Conservation (phyloP, 2,888 invertebrate genomes). For the Troides helena region DNA sequence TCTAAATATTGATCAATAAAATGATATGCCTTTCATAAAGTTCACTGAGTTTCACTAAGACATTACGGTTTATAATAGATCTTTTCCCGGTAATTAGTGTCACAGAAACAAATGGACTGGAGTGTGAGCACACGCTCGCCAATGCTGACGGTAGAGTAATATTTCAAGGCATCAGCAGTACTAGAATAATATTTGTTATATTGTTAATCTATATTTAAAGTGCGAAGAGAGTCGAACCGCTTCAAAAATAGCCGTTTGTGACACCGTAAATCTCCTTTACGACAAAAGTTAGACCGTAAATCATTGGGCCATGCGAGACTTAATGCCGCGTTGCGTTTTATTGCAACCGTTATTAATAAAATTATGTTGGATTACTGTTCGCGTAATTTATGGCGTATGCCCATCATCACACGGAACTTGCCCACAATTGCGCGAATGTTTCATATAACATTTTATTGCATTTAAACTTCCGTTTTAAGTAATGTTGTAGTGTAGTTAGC, state of each 20-base stretch:
- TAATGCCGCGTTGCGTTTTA: conserved; percentile 71
- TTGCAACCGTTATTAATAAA: conserved; percentile 62
- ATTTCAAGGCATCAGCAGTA: conserved; percentile 59
- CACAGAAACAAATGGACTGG: conserved; percentile 36
- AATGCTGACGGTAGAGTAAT: conserved; percentile 47
- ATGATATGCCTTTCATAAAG: conserved; percentile 31
- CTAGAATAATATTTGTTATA: conserved; percentile 67
- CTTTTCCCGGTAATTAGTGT: conserved; percentile 37
- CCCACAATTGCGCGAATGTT: conserved; percentile 17
- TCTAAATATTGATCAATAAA: conserved; percentile 8
- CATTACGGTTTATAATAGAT: conserved; percentile 35
- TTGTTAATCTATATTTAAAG: conserved; percentile 74
- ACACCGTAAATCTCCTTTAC: conserved; percentile 73
- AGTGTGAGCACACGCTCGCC: conserved; percentile 36
- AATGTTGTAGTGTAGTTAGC: not conserved
- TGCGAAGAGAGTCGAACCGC: conserved; percentile 68
- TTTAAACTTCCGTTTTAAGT: conserved; percentile 8
- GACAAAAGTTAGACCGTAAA: conserved; percentile 68
- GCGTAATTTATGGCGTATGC: conserved; percentile 54
- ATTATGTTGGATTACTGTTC: conserved; percentile 52
- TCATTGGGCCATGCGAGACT: conserved; percentile 58
- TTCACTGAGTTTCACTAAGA: conserved; percentile 32
- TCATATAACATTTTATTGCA: conserved; percentile 23
- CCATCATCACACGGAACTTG: conserved; percentile 31
- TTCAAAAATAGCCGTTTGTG: conserved; percentile 71